phyloP scores from a whole-genome alignment of 2,888 invertebrate genomes.

The Trichogramma evanescens region DNA sequence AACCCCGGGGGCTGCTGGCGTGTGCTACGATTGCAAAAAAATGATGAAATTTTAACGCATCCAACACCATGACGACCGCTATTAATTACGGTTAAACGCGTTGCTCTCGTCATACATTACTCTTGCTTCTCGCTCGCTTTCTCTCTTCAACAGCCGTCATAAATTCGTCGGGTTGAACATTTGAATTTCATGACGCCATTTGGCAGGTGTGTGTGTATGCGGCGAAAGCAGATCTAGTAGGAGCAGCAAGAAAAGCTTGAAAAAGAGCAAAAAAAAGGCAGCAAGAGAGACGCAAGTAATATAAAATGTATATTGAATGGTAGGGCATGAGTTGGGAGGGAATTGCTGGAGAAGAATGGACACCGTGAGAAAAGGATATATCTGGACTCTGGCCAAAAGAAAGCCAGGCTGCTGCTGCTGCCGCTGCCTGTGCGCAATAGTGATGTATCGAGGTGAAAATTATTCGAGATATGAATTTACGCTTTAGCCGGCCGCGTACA shows the following conservation, averaged over 20 bases:
- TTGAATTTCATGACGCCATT: conserved; percentile 25
- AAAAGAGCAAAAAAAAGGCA: neutral
- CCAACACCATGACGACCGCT: conserved; percentile 1
- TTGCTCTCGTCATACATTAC: neutral
- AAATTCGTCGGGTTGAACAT: conserved; percentile 17
- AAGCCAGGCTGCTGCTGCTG: conserved; percentile 17
- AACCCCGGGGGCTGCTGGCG: no score
- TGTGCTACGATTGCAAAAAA: no score
- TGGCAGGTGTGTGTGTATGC: conserved; percentile 3
- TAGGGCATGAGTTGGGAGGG: conserved; percentile 21
- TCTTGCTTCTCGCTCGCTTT: neutral
- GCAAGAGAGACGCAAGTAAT: conserved; percentile 14
- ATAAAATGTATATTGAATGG: conserved; percentile 24
- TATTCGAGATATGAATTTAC: conserved; percentile 46
- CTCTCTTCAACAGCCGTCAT: conserved; percentile 12
- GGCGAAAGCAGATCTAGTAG: neutral
- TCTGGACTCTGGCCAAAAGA: conserved; percentile 28
- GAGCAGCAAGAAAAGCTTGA: conserved; percentile 11
- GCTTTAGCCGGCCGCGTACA: conserved; percentile 25
- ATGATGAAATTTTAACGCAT: neutral
- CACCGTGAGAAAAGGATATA: conserved; percentile 3
- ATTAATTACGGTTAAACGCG: conserved; percentile 18
- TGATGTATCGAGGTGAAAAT: conserved; percentile 35
- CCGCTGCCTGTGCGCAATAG: no score
- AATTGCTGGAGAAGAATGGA: conserved; percentile 10